These are phyloP conservation scores for Cerceris ruficornis DNA, from an alignment of 2,888 invertebrate genomes.

Conservation along the genomic window DNA sequence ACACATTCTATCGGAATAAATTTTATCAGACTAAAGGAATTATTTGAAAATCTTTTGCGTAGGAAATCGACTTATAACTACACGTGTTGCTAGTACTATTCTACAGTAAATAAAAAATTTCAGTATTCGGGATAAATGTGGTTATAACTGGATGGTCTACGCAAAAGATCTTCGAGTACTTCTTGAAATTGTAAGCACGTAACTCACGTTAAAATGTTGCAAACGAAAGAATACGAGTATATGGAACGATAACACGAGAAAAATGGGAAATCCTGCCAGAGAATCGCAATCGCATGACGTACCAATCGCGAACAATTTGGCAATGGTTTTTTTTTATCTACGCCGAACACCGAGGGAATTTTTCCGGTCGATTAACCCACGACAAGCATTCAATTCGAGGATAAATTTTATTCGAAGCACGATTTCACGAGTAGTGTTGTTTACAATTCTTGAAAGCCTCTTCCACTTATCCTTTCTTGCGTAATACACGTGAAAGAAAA, in stretches of 20 bases:
- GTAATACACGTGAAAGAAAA: background rate
- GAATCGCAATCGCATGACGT: slow-evolving; percentile 41
- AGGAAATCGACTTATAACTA: no score
- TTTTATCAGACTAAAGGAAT: no score
- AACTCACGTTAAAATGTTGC: slow-evolving; percentile 2
- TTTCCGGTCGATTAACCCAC: slow-evolving; percentile 60
- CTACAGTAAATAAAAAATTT: no score
- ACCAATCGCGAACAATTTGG: slow-evolving; percentile 46
- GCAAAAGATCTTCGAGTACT: no score
- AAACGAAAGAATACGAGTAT: slow-evolving; percentile 17
- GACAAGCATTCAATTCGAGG: slow-evolving; percentile 55
- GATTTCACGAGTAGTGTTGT: slow-evolving; percentile 19
- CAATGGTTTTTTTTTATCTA: slow-evolving; percentile 41
- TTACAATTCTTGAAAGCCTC: slow-evolving; percentile 16
- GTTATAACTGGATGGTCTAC: background rate
- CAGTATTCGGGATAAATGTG: background rate
- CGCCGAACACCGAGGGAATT: slow-evolving; percentile 42
- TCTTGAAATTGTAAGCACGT: slow-evolving; percentile 20
- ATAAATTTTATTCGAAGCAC: slow-evolving; percentile 44
- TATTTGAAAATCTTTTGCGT: no score
- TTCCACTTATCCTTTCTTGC: background rate
- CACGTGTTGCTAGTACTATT: no score
- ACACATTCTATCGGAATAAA: no score
- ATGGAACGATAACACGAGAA: slow-evolving; percentile 23
- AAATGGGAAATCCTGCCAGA: slow-evolving; percentile 35